Base-by-base conservation (phyloP, 1,140 invertebrate species). In the Nasonia longicornis region DNA sequence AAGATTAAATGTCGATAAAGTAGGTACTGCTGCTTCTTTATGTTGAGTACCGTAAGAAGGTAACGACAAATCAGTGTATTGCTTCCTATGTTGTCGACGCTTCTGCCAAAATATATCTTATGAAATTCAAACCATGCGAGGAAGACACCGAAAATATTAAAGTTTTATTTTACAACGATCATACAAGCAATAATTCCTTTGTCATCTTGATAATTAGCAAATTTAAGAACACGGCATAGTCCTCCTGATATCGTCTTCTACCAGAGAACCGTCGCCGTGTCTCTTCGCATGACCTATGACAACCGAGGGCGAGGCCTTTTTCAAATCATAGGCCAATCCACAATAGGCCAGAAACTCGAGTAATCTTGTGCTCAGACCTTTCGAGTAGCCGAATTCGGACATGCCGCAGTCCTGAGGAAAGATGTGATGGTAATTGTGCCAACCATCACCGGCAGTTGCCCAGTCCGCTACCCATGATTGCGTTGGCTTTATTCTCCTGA, bases 261-360 rank as follows among this genome's bases (percentile, higher is more conserved):
- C 3, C 35, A 77, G n/a, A 35, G 91, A 92, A 1, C 95, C 95
- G 87, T 96, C 95, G 3, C 95, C 95, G 0, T 95, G 95, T 75
- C 95, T 92, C 83, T 92, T 87, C 0, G 94, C 94, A 35, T 95
- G 90, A 82, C 92, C 93, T 84, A 92, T 90, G 26, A 95, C 91
- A 82, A 96, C 93, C 75, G 94, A 92, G 20, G 91, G 87, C 0
- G 95, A 94, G 0, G 96, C 95, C 1, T 93, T 94, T 88, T 96
- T 97, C 77, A 95, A 87, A 87, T 97, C 96, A 87, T 96, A 96
- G 2, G 95, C 96, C 92, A 93, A 94, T 11, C 96, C 96, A 81
- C 97, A 92, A 85, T 93, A 93, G 12, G 94, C 94, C 86, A 95
- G 94, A 84, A 95, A 93, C 86, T 97, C 95, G 83, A 97, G 96